Evolutionary conservation across 2,888 invertebrate genomes (phyloP), one percentile per base, ranked within the genome.

Genomic region (Nephrotoma flavescens): DNA sequence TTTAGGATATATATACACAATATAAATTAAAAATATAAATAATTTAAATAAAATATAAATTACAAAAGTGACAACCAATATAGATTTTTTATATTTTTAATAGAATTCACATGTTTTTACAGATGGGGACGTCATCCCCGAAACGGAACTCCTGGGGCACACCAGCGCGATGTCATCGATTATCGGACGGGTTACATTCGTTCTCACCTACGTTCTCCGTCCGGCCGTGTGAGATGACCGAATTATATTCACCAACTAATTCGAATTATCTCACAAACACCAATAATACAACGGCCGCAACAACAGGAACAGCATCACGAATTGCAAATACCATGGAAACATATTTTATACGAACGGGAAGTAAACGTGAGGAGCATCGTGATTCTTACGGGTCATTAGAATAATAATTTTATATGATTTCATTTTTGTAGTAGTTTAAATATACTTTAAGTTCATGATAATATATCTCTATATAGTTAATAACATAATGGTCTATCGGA

Each of bases 171-270:
- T 89, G 90, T 90, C 90, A 91, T 91, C 89, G 92, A 92, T 88
- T 92, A 91, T 91, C 91, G 92, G 90, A 92, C 92, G 90, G 92
- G 92, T 88, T 97, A 97, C 93, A 97, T 97, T 91, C 95, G 97
- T 89, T 97, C 97, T 89, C 96, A 97, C 92, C 94, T 98, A 89
- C 95, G 97, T 89, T 97, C 97, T 90, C 97, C 97, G 86, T 97
- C 97, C 88, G 97, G 97, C 91, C 95, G 97, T 92, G 97, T 97
- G 92, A 95, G 97, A 95, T 97, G 96, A 97, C 95, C 94, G 93
- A 91, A 89, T 89, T 91, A 89, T 91, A 91, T 89, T 91, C 91
- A 89, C 90, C 91, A 87, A 44, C 71, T 71, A 71, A 71, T 71
- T 71, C 71, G 9, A 71, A 71, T 71, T 9, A 11, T 71, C 19